phyloP scores from a whole-genome alignment of 2,113 vertebrate genomes.

The Festucalex cinctus region DNA sequence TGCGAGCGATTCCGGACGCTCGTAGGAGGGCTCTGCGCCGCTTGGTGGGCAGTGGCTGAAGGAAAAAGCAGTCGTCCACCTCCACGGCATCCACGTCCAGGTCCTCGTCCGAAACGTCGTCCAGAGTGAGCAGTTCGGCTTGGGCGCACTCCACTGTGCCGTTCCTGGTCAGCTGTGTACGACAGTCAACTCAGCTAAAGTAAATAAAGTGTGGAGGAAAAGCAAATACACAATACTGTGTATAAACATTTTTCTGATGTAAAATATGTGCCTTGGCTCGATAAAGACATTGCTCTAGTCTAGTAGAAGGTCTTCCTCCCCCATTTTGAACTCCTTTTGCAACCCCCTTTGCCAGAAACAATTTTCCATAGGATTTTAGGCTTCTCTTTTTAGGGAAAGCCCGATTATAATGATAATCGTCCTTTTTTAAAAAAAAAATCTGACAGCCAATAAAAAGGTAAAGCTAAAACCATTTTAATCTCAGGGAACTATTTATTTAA shows the following conservation, averaged over 20 bases:
- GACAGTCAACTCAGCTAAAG: conserved; percentile 19
- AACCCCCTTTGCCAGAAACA: no score
- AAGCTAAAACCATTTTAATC: no score
- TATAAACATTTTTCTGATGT: no score
- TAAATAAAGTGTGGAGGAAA: neutral
- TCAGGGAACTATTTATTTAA: no score
- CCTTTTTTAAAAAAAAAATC: no score
- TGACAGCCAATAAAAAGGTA: no score
- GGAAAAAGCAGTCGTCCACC: conserved; percentile 96
- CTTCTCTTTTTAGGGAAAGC: neutral
- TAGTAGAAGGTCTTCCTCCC: no score
- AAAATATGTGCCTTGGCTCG: no score
- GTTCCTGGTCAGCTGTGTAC: conserved; percentile 86
- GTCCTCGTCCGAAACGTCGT: conserved; percentile 93
- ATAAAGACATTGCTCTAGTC: no score
- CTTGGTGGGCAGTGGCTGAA: conserved; percentile 94
- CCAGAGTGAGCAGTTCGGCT: conserved; percentile 86
- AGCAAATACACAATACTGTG: neutral
- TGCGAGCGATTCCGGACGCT: conserved; percentile 88
- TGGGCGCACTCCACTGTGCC: conserved; percentile 89
- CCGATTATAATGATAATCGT: no score
- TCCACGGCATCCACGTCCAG: conserved; percentile 91
- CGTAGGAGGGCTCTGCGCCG: conserved; percentile 87
- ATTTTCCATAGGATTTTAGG: no score
- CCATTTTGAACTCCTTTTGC: no score